Base-by-base conservation (phyloP, 2,113 vertebrate species). In the Pardalotus punctatus region DNA sequence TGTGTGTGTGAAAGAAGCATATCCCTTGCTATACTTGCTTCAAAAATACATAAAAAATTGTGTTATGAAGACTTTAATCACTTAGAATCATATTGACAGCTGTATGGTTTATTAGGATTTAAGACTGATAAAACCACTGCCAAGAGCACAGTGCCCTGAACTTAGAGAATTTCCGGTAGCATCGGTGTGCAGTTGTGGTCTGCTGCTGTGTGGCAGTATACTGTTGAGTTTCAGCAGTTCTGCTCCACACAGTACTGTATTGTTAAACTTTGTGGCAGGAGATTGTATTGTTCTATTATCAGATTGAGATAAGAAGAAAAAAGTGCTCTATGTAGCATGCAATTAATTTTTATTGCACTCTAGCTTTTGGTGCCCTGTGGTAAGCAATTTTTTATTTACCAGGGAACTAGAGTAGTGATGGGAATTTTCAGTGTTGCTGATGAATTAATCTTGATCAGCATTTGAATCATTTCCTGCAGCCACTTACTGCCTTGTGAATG, bases 391-490 rank as follows among this genome's bases (percentile, higher is more conserved):
- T 60, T 87, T 70, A 28, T 88, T 93, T 69, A 50, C 38, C 18
- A 42, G 10, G 18, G 28, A 81, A 57, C 40, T 81, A 43, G 50
- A 83, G n/a, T n/a, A 86, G 38, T 23, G 15, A 31, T 71, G 76
- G 65, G 79, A 86, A 81, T 92, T 94, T 87, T 93, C 38, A 28
- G 73, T 79, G 45, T 51, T 91, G 54, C 40, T 71, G 57, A 51
- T 88, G 57, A 93, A 93, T 62, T 78, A 54, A 92, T 65, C 53
- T 67, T 86, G 61, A 51, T 93, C 48, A 91, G 62, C 35, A 21
- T 74, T 86, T 80, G 87, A 94, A 82, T 93, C 43, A 89, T 50
- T 96, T 94, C 90, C 84, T 95, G 76, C 45, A 83, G 3, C 17
- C 36, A 12, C 50, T 71, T 66, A 79, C n/a, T 65, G n/a, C 64